phyloP scores from a whole-genome alignment of 2,113 vertebrate species.

The Isichthys henryi region DNA sequence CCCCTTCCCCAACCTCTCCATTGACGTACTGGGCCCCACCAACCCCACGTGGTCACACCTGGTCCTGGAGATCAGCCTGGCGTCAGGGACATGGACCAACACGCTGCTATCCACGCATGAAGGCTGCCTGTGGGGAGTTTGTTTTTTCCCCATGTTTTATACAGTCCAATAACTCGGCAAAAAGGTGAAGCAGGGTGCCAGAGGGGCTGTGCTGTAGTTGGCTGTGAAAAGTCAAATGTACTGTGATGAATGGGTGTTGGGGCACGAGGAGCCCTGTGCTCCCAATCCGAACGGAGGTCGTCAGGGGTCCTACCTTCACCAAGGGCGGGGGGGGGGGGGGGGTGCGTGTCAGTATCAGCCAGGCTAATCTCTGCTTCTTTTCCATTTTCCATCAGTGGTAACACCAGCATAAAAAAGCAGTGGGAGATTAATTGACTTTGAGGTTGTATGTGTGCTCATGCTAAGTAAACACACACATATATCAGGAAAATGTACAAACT shows the following conservation, averaged over 20 bases:
- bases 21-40: neutral
- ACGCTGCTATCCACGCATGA: neutral
- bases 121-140: neutral
- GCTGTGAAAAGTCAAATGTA: neutral
- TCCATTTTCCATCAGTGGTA: neutral
- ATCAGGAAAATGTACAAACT: neutral
- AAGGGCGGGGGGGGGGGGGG: neutral
- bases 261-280: neutral
- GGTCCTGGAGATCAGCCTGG: conserved; percentile 20
- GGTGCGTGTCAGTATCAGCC: neutral
- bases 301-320: neutral
- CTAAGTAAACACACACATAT: neutral
- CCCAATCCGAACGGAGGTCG: neutral
- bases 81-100: neutral
- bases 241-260: neutral
- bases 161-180: neutral
- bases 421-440: neutral
- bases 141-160: neutral
- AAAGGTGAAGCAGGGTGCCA: neutral
- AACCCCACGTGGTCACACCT: conserved; percentile 25
- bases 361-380: neutral
- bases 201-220: neutral
- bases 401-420: neutral
- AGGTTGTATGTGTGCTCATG: neutral
- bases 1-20: neutral